These are phyloP conservation scores for Andrena marginata DNA, from an alignment of 2,888 invertebrate genomes.

Conservation along the genomic window DNA sequence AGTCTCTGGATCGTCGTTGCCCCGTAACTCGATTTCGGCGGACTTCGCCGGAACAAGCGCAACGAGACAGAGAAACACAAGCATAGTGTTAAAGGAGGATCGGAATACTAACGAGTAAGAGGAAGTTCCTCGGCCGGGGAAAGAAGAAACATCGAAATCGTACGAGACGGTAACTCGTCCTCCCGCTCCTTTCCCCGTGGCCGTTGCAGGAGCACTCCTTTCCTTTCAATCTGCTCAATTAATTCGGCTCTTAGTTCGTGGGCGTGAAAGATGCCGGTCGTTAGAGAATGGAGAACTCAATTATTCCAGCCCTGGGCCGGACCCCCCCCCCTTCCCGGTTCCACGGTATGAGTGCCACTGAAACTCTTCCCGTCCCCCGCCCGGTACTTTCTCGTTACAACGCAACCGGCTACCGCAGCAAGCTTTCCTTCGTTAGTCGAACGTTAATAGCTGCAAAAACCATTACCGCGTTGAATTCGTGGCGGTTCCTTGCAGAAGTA, in stretches of 20 bases:
- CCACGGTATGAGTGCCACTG: constrained; percentile 24
- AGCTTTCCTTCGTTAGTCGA: constrained; percentile 64
- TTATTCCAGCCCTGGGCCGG: constrained; percentile 54
- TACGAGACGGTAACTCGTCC: constrained; percentile 17
- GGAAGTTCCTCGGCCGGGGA: constrained; percentile 20
- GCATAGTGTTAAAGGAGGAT: background rate
- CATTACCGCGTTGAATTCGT: constrained; percentile 65
- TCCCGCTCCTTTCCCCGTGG: background rate
- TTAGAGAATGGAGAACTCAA: constrained; percentile 65
- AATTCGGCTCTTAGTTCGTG: constrained; percentile 61
- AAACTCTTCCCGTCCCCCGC: constrained; percentile 11
- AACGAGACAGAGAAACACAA: constrained; percentile 35
- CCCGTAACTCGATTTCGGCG: constrained; percentile 70
- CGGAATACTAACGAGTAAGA: constrained; percentile 20
- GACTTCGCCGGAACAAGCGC: constrained; percentile 40
- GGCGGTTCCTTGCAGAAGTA: constrained; percentile 41
- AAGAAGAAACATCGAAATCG: constrained; percentile 27
- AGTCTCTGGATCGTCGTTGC: constrained; percentile 69
- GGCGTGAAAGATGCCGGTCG: constrained; percentile 62
- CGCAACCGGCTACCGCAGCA: constrained; percentile 36
- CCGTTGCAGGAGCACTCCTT: constrained; percentile 14
- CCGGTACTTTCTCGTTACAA: constrained; percentile 48
- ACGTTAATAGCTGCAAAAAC: constrained; percentile 73
- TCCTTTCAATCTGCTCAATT: constrained; percentile 60
- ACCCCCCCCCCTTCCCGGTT: constrained; percentile 10